Conservation (phyloP, 2,797 vertebrate genomes). For the Acestrorhynchus altus region DNA sequence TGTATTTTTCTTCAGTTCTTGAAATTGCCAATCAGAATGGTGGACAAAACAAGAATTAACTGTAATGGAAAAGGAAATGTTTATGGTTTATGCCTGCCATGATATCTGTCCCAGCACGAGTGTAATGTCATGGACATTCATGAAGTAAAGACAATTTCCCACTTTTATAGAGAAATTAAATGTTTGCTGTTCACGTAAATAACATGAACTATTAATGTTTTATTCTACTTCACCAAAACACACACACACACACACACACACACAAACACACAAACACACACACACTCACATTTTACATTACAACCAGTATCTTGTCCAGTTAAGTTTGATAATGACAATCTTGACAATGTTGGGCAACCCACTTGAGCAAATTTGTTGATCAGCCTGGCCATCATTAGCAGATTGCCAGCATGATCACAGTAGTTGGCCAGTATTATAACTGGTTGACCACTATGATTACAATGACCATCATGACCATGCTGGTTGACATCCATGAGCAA, state of each 20-base stretch:
- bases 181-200: constrained; percentile 52
- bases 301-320: no score
- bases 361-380: no score
- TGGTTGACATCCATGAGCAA: no score
- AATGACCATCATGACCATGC: no score
- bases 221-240: not conserved
- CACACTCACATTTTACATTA: not conserved
- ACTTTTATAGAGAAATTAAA: constrained; percentile 57
- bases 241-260: not conserved
- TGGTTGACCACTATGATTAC: no score
- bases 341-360: no score
- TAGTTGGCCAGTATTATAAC: no score
- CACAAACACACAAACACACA: not conserved
- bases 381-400: no score
- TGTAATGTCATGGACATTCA: constrained; percentile 56
- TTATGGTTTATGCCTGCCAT: constrained; percentile 41
- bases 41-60: constrained; percentile 39
- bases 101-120: constrained; percentile 52
- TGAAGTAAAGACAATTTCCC: constrained; percentile 56
- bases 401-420: no score
- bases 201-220: constrained; percentile 28
- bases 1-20: constrained; percentile 42
- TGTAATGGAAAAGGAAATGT: constrained; percentile 48
- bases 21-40: constrained; percentile 47
- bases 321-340: no score